These are phyloP conservation scores for Trichogramma dendrolimi DNA, from an alignment of 2,888 invertebrate species.

Conservation along the genomic window DNA sequence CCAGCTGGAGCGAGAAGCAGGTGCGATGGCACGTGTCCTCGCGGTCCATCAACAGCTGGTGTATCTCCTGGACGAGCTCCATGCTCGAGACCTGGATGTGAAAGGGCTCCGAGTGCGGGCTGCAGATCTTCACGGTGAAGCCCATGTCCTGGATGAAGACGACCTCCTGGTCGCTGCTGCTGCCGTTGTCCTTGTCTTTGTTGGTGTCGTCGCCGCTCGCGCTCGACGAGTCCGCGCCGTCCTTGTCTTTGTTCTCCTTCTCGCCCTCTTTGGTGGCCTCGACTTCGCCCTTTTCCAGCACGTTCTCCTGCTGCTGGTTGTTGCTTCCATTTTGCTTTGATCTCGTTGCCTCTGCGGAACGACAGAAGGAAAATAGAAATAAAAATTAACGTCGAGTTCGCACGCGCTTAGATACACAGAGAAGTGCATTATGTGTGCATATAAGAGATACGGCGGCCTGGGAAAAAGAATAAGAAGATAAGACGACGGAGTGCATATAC, in stretches of 20 bases:
- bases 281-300: constrained; percentile 52
- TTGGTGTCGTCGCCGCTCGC: constrained; percentile 37
- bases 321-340: too few relatives aligned
- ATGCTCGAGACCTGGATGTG: constrained; percentile 96
- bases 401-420: too few relatives aligned
- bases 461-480: too few relatives aligned
- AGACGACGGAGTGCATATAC: too few relatives aligned
- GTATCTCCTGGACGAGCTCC: constrained; percentile 96
- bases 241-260: constrained; percentile 44
- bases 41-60: constrained; percentile 95
- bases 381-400: too few relatives aligned
- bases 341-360: too few relatives aligned
- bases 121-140: constrained; percentile 88
- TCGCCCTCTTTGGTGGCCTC: constrained; percentile 51
- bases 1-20: constrained; percentile 93
- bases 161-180: constrained; percentile 66
- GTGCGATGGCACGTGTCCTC: constrained; percentile 98
- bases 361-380: too few relatives aligned
- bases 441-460: too few relatives aligned
- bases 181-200: constrained; percentile 58
- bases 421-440: too few relatives aligned
- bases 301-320: constrained; percentile 36
- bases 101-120: constrained; percentile 86
- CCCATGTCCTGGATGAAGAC: constrained; percentile 88
- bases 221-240: constrained; percentile 32